These are phyloP conservation scores for Hucho hucho DNA, from an alignment of 2,113 vertebrate species.

Conservation along the genomic window DNA sequence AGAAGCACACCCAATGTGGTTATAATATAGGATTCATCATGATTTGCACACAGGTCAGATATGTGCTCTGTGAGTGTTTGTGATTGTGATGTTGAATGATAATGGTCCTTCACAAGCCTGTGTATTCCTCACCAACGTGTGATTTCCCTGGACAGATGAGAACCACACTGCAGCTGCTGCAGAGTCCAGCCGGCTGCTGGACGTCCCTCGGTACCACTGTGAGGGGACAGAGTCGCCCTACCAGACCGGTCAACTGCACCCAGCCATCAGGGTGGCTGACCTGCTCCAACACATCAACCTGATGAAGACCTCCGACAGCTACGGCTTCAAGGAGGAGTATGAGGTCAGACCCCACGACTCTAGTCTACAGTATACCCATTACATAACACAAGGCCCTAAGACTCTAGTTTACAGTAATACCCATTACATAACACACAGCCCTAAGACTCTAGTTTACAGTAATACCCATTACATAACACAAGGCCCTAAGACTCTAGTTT, in stretches of 20 bases:
- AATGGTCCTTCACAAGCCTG: background rate
- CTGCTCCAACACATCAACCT: slow-evolving; percentile 97
- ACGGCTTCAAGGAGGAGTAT: slow-evolving; percentile 98
- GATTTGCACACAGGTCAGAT: too few species aligned
- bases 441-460: too few species aligned
- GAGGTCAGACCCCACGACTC: slow-evolving; percentile 78
- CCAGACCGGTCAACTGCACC: slow-evolving; percentile 96
- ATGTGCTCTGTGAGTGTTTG: background rate
- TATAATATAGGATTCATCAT: too few species aligned
- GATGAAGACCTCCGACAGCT: slow-evolving; percentile 99
- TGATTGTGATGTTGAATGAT: too few species aligned
- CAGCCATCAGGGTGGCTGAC: slow-evolving; percentile 95
- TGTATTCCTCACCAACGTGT: background rate
- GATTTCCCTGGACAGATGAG: slow-evolving; percentile 79
- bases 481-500: too few species aligned
- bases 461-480: too few species aligned
- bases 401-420: too few species aligned
- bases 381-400: too few species aligned
- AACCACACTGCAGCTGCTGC: slow-evolving; percentile 85
- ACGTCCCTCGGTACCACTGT: slow-evolving; percentile 94
- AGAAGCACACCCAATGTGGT: too few species aligned
- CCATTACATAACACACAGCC: too few species aligned
- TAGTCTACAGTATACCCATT: too few species aligned
- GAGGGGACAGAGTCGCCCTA: slow-evolving; percentile 96
- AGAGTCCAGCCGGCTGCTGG: slow-evolving; percentile 91